Evolutionary conservation across 1,140 invertebrate species (phyloP).

Genomic region (Thaumatotibia leucotreta): DNA sequence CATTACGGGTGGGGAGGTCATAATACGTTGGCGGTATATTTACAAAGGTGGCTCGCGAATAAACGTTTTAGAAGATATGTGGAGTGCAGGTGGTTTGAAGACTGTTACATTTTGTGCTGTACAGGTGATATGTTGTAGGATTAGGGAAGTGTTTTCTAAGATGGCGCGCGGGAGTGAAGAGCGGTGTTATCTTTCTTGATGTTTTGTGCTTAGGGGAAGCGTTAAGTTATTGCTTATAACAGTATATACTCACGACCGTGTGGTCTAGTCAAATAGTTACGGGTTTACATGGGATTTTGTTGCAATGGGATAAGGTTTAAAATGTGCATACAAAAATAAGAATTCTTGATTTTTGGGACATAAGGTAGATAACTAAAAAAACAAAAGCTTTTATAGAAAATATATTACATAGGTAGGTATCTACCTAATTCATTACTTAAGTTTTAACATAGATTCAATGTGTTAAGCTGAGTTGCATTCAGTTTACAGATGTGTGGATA

Average conservation of each 20-base stretch:
- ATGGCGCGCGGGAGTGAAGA: slow-evolving; percentile 5
- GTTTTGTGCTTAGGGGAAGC: slow-evolving; percentile 1
- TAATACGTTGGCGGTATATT: slow-evolving; percentile 26
- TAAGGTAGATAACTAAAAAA: no score
- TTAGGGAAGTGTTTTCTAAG: slow-evolving; percentile 12
- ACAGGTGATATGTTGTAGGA: slow-evolving; percentile 44
- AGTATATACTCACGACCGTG: neutral
- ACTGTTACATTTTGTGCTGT: slow-evolving; percentile 56
- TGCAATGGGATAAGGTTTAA: neutral
- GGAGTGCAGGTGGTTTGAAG: slow-evolving; percentile 43
- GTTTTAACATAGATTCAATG: no score
- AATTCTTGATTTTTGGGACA: no score
- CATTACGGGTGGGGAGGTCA: slow-evolving; percentile 24
- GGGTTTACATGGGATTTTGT: neutral
- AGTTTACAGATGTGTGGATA: no score
- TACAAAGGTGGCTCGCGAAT: slow-evolving; percentile 34
- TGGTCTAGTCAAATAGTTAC: neutral
- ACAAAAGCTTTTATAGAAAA: no score
- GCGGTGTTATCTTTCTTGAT: slow-evolving; percentile 2
- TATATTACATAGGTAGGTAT: no score
- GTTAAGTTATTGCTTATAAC: slow-evolving; percentile 10
- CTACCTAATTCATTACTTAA: no score
- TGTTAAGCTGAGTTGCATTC: no score
- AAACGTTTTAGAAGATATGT: slow-evolving; percentile 48
- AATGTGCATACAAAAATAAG: no score